Evolutionary conservation across 2,113 vertebrate species (phyloP).

Genomic region (Zootoca vivipara): DNA sequence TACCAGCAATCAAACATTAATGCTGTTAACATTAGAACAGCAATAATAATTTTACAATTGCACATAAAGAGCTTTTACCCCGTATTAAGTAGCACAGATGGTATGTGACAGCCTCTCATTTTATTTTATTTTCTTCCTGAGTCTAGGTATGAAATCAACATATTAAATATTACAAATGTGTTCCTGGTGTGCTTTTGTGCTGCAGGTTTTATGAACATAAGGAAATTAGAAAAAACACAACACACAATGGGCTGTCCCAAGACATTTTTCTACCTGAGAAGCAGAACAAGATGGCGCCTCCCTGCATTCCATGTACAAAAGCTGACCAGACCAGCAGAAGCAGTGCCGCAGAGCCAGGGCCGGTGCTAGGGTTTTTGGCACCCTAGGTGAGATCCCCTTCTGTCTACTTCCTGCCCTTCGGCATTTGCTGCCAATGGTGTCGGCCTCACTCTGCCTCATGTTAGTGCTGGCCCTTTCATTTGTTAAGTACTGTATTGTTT

Average conservation of each 20-base stretch:
- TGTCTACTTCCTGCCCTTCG: too few relatives aligned
- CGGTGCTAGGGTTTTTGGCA: too few relatives aligned
- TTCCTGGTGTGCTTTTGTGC: background rate
- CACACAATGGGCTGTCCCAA: too few relatives aligned
- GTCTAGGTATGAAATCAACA: background rate
- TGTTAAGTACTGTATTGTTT: too few relatives aligned
- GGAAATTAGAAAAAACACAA: background rate
- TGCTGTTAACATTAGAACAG: conserved; percentile 47
- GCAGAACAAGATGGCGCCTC: too few relatives aligned
- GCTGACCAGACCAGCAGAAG: too few relatives aligned
- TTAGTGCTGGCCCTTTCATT: too few relatives aligned
- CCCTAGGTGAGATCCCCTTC: too few relatives aligned
- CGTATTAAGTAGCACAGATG: conserved; percentile 38
- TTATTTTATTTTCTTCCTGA: background rate
- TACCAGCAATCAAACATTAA: conserved; percentile 46
- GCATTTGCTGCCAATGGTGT: too few relatives aligned
- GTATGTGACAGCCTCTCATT: conserved; percentile 1
- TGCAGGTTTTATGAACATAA: background rate
- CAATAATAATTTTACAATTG: conserved; percentile 46
- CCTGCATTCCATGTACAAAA: too few relatives aligned
- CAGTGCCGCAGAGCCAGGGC: too few relatives aligned
- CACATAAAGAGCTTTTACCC: conserved; percentile 55
- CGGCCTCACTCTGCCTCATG: background rate
- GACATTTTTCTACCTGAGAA: too few relatives aligned
- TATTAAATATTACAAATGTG: background rate